Percentiles rank a stretch among this genome's conserved stretches.
Conservation (phyloP, 35 echinoderm and acorn worm species). For the Lytechinus pictus region DNA sequence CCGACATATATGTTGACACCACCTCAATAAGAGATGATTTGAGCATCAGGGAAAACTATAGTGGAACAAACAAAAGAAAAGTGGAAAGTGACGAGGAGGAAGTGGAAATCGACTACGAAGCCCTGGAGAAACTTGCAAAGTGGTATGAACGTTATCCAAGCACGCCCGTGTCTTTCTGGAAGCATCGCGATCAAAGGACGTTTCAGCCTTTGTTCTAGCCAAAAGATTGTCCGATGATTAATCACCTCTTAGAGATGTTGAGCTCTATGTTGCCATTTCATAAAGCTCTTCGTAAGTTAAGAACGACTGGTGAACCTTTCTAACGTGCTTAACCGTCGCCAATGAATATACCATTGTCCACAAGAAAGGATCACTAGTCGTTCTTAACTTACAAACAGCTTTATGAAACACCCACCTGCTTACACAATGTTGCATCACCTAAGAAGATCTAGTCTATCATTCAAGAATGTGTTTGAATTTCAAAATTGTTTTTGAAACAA, state of each 20-base stretch:
- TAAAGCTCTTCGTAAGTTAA: too few relatives aligned
- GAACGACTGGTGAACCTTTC: too few relatives aligned
- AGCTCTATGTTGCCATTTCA: too few relatives aligned
- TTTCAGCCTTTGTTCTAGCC: neutral
- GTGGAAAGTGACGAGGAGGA: neutral
- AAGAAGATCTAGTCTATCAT: too few relatives aligned
- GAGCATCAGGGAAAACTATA: neutral
- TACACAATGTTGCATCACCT: too few relatives aligned
- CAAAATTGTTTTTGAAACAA: too few relatives aligned
- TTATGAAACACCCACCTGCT: too few relatives aligned
- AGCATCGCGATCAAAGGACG: neutral
- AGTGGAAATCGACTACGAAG: neutral
- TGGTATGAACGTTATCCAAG: slow-evolving; percentile 18
- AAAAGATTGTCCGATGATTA: neutral
- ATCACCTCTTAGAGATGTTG: neutral
- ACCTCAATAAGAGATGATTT: neutral
- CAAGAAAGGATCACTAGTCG: too few relatives aligned
- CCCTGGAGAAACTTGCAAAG: neutral
- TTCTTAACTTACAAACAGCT: too few relatives aligned
- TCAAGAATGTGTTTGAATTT: too few relatives aligned
- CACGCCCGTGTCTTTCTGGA: slow-evolving; percentile 3
- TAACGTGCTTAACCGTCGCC: too few relatives aligned
- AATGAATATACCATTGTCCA: too few relatives aligned
- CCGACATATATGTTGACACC: neutral
- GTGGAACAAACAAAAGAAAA: neutral